Evolutionary conservation across 2,113 vertebrate species (phyloP).

Genomic region (Albula glossodonta): DNA sequence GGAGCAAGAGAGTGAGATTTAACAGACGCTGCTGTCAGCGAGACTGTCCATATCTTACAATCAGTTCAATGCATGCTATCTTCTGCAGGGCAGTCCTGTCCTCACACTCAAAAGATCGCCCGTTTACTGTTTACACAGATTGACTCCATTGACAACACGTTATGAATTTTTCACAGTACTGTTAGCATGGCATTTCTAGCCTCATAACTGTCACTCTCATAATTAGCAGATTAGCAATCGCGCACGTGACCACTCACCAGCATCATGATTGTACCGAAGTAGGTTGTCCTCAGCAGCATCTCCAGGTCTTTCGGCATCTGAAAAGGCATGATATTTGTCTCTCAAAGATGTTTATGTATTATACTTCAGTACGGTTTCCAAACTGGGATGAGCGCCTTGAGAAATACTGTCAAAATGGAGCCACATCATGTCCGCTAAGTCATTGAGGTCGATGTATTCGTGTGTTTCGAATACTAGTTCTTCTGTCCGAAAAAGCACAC

Average conservation of each 20-base stretch:
- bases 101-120: too few species aligned
- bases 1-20: not conserved
- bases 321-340: not conserved
- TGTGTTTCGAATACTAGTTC: too few species aligned
- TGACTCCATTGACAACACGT: too few species aligned
- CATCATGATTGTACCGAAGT: conserved; percentile 85
- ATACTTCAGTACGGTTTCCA: not conserved
- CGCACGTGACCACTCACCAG: conserved; percentile 63
- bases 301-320: conserved; percentile 91
- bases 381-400: too few species aligned
- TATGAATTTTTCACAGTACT: not conserved
- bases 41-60: not conserved
- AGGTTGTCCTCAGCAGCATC: conserved; percentile 87
- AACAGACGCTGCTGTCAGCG: not conserved
- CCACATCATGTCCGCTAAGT: too few species aligned
- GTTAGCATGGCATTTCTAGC: not conserved
- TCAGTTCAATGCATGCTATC: not conserved
- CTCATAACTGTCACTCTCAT: not conserved
- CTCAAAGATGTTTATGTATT: too few species aligned
- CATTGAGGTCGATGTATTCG: too few species aligned
- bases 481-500: too few species aligned
- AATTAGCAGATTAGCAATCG: not conserved
- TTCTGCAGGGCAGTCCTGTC: too few species aligned
- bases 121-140: too few species aligned
- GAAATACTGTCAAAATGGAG: too few species aligned